Conservation (phyloP, 2,797 vertebrate species). For the Danionella dracula region DNA sequence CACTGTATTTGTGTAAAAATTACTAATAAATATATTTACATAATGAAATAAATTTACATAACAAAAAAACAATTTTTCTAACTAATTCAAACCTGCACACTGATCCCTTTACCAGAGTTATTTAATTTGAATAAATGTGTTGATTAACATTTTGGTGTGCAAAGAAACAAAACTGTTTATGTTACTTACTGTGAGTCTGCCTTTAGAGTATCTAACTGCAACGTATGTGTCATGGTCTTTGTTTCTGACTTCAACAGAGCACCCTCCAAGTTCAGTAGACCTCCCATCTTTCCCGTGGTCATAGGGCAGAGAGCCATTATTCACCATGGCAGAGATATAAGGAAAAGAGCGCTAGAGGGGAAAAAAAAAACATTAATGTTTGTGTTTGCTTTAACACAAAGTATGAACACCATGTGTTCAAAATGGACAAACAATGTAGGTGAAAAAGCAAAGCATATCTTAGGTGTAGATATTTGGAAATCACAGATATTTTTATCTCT, state of each 20-base stretch:
- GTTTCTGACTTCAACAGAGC: conserved; percentile 89
- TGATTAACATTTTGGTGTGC: too few species aligned
- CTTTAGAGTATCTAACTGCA: conserved; percentile 88
- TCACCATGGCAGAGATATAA: conserved; percentile 94
- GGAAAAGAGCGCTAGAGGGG: conserved; percentile 84
- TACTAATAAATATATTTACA: too few species aligned
- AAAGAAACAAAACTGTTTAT: too few species aligned
- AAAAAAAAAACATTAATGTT: neutral
- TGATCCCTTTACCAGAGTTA: too few species aligned
- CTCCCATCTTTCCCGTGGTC: conserved; percentile 94
- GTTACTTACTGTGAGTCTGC: conserved; percentile 86
- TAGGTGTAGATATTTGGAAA: neutral
- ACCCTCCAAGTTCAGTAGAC: conserved; percentile 85
- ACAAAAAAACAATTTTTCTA: too few species aligned
- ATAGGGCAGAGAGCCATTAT: conserved; percentile 88
- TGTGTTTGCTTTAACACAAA: neutral
- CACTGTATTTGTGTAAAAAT: too few species aligned
- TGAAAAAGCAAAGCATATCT: conserved; percentile 10
- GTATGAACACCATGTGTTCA: neutral
- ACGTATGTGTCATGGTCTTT: conserved; percentile 90
- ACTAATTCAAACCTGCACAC: too few species aligned
- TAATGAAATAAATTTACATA: too few species aligned
- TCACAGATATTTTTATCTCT: conserved; percentile 35
- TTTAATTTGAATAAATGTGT: too few species aligned
- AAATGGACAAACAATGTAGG: neutral